Evolutionary conservation across 2,797 vertebrate species (phyloP), one percentile per base, ranked within the genome.

Genomic region (Fistularia commersonii): DNA sequence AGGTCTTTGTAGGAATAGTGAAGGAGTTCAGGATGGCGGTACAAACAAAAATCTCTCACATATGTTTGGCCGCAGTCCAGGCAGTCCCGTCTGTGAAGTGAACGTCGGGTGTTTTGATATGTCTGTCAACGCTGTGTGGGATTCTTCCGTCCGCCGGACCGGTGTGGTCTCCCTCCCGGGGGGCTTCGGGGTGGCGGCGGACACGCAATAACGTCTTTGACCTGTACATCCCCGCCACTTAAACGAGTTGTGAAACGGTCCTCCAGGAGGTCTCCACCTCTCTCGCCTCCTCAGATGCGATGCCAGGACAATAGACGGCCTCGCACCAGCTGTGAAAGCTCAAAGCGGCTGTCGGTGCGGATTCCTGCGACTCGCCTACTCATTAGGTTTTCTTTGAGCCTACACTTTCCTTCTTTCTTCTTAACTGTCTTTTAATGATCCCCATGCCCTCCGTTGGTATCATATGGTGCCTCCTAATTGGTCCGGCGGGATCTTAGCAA

Each of bases 271-370:
- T 58, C 75, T 71, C 73, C 68, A 70, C 74, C 47, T 68, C 60
- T 73, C 54, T 38, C 49, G 64, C 64, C 54, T 73, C 79, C 68
- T 90, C 65, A 87, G 85, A 88, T 84, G 77, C 75, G 59, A 62
- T 85, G 87, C 86, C 87, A 90, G 80, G 64, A 81, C 80, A 79
- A 79, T 77, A 64, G 69, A 56, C 51, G 70, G 71, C 65, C 74
- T 80, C 63, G 69, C 76, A 81, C 76, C 87, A 89, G 85, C 87
- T 88, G 88, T 66, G 79, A 79, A 81, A 84, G 79, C 84, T 89
- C 85, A 83, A 77, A 84, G 78, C 68, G 47, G 51, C 61, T 71
- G 72, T 73, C 68, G 33, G 71, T 68, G 72, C 75, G 80, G 67
- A 74, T 77, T 73, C 77, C 66, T 65, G 50, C 52, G 63, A 47